These are phyloP conservation scores for Acrocephalus scirpaceus DNA, from an alignment of 2,797 vertebrate genomes.

Conservation along the genomic window DNA sequence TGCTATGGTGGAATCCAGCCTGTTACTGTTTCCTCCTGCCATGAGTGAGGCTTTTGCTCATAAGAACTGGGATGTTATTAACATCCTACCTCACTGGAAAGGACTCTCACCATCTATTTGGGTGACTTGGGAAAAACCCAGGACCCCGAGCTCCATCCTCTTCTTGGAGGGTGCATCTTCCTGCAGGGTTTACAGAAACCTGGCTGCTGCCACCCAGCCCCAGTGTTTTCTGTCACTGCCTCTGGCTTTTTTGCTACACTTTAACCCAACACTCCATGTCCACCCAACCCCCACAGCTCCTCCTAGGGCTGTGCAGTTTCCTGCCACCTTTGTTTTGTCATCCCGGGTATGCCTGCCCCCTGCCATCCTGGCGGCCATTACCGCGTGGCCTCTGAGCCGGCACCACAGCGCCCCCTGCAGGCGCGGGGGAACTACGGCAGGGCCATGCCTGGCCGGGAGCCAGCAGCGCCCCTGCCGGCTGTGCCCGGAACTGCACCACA, in stretches of 20 bases:
- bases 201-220: rapidly evolving
- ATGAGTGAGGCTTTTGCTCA: rapidly evolving
- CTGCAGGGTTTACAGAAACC: rapidly evolving
- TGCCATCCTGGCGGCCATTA: rapidly evolving
- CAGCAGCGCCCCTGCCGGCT: background rate
- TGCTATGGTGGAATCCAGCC: rapidly evolving
- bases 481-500: rapidly evolving
- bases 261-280: background rate
- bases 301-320: rapidly evolving
- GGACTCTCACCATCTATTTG: background rate
- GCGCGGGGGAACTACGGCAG: rapidly evolving
- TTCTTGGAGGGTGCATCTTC: rapidly evolving
- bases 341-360: rapidly evolving
- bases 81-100: background rate
- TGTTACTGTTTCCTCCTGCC: rapidly evolving
- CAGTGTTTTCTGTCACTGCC: rapidly evolving
- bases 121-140: no score
- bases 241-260: rapidly evolving
- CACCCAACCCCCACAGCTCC: rapidly evolving
- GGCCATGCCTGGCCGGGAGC: background rate
- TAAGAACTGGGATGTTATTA: background rate
- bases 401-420: background rate
- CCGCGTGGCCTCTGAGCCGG: rapidly evolving
- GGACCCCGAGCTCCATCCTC: rapidly evolving
- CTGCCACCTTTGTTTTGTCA: background rate